Base-by-base conservation (phyloP, 2,113 vertebrate species). In the Elanus axillaris region DNA sequence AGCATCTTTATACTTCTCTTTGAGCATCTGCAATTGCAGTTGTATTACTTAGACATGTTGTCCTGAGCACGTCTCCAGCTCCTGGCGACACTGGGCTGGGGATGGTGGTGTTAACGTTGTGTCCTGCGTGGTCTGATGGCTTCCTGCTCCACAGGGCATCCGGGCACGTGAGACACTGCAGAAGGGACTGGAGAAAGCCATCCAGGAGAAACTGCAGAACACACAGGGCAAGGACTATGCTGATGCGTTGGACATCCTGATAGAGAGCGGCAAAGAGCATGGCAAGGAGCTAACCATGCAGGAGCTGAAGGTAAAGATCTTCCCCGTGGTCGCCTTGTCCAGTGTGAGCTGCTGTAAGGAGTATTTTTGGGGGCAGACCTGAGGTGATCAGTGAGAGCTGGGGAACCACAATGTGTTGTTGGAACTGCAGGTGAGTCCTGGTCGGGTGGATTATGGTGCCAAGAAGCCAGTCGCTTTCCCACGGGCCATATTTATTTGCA, bases 211-310 rank as follows among this genome's bases (percentile, higher is more conserved):
- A 87, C 98, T 99, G 56, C 98, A 99, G 97, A 98, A 98, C 56
- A 98, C 98, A 0, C 99, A 99, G 90, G 99, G 99, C 85, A 99
- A 99, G 92, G 99, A 99, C 94, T 99, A 99, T 12, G 98, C 98
- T 0, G 99, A 99, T 0, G 99, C 99, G 0, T 94, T 99, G 96
- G 99, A 99, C 81, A 98, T 99, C 84, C 98, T 99, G 96, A 99
- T 99, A 9, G 99, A 99, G 93, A 99, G 99, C 1, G 99, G 99
- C 87, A 99, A 99, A 60, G 99, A 99, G 92, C 99, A 99, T 0
- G 99, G 99, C 86, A 98, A 99, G 32, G 99, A 99, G 97, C 98
- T 99, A 89, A 99, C 98, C 90, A 99, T 99, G 99, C 99, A 99
- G 96, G 99, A 99, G 87, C 98, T 99, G 68, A 99, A 99, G 99